Evolutionary conservation across 2,888 invertebrate genomes (phyloP).

Genomic region (Eutolmus rufibarbis): DNA sequence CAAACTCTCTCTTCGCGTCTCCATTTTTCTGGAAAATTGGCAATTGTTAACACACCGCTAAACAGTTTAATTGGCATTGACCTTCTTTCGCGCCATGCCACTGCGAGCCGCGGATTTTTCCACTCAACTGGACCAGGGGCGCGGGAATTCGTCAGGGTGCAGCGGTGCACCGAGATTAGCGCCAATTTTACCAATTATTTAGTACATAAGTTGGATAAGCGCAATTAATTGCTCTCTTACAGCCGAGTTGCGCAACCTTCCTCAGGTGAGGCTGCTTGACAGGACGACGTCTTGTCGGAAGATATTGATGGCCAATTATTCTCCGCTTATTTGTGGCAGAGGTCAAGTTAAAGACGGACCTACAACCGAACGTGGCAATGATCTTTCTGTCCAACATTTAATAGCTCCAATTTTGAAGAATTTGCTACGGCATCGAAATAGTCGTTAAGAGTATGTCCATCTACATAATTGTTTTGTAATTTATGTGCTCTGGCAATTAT

Average conservation of each 20-base stretch:
- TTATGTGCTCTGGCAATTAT: not conserved
- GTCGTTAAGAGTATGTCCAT: not conserved
- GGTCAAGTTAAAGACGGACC: not conserved
- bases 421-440: not conserved
- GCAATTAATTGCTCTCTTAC: not conserved
- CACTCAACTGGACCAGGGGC: not conserved
- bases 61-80: slow-evolving; percentile 2
- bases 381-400: not conserved
- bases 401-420: not conserved
- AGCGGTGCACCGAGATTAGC: not conserved
- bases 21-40: not conserved
- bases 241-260: not conserved
- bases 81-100: not conserved
- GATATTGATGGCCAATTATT: not conserved
- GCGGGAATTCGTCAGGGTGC: not conserved
- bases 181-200: not conserved
- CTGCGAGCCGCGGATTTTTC: not conserved
- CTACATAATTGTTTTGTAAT: not conserved
- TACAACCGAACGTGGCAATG: not conserved
- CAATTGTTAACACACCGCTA: slow-evolving; percentile 14
- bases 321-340: not conserved
- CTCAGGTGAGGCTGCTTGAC: not conserved
- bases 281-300: not conserved
- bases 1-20: not conserved
- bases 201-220: not conserved